These are phyloP conservation scores for Triplophysa dalaica DNA, from an alignment of 2,113 vertebrate species.

Conservation along the genomic window DNA sequence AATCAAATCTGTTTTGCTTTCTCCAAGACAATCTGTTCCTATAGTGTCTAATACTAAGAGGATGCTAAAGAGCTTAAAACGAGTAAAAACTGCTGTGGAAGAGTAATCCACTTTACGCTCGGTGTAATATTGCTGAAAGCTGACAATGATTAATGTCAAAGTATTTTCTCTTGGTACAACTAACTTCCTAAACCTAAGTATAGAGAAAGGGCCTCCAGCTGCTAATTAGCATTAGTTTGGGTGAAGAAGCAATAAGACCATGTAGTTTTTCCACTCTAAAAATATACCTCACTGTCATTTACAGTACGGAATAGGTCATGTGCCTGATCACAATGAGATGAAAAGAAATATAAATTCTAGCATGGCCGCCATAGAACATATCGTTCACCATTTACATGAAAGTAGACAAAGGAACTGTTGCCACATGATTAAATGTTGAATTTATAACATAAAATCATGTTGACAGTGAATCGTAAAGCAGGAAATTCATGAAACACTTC, in stretches of 20 bases:
- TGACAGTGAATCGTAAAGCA: background rate
- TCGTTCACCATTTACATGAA: background rate
- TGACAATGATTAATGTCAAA: conserved; percentile 50
- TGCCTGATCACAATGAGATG: background rate
- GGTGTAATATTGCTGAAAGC: conserved; percentile 51
- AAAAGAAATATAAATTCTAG: background rate
- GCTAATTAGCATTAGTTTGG: background rate
- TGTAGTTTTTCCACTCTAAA: background rate
- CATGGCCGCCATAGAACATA: background rate
- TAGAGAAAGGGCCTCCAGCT: background rate
- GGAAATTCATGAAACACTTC: conserved; percentile 13
- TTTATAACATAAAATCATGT: background rate
- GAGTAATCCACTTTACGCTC: conserved; percentile 57
- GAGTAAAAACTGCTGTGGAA: conserved; percentile 44
- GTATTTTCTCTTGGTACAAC: background rate
- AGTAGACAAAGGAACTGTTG: background rate
- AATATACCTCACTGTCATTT: background rate
- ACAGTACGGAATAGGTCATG: too few relatives aligned
- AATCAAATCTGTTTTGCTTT: conserved; percentile 39
- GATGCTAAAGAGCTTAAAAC: conserved; percentile 52
- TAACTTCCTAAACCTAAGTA: conserved; percentile 1
- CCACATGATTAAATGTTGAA: conserved; percentile 1
- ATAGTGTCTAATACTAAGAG: conserved; percentile 30
- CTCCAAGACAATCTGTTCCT: conserved; percentile 29
- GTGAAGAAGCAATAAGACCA: background rate